A percentile compares a stretch with the other conserved stretches of the same genome.
These are phyloP conservation scores for Pedionomus torquatus DNA, from an alignment of 2,113 vertebrate genomes.

Conservation along the genomic window DNA sequence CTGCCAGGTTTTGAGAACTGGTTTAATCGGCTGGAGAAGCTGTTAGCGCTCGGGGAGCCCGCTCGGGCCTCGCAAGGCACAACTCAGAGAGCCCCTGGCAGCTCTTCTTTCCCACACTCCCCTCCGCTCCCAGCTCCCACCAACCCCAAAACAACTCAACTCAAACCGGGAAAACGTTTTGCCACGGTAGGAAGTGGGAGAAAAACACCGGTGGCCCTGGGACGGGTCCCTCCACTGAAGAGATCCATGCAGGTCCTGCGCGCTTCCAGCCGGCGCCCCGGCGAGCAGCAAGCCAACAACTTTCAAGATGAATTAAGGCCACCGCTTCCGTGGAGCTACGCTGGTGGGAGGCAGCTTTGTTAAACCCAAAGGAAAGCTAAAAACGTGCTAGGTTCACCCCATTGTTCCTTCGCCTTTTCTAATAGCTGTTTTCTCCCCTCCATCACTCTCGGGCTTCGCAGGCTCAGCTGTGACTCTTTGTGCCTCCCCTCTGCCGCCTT, in stretches of 20 bases:
- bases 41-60: not conserved
- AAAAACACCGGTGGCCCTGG: fast-evolving
- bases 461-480: slow-evolving; percentile 64
- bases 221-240: fast-evolving
- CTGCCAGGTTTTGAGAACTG: slow-evolving; percentile 23
- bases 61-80: fast-evolving
- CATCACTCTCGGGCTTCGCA: not conserved
- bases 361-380: not conserved
- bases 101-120: not conserved
- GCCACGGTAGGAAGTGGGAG: fast-evolving
- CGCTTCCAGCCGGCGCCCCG: not conserved
- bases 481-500: slow-evolving; percentile 52
- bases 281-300: not conserved
- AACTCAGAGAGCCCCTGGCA: fast-evolving
- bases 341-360: slow-evolving; percentile 36
- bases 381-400: not conserved
- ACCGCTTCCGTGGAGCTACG: not conserved
- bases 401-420: slow-evolving; percentile 15
- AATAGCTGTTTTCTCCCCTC: slow-evolving; percentile 40
- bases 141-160: not conserved
- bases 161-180: not conserved
- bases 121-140: not conserved
- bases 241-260: fast-evolving
- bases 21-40: slow-evolving; percentile 23
- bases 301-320: slow-evolving; percentile 6